These are phyloP conservation scores for Patiria miniata DNA, from an alignment of 35 echinoderm and acorn worm species.

Conservation along the genomic window DNA sequence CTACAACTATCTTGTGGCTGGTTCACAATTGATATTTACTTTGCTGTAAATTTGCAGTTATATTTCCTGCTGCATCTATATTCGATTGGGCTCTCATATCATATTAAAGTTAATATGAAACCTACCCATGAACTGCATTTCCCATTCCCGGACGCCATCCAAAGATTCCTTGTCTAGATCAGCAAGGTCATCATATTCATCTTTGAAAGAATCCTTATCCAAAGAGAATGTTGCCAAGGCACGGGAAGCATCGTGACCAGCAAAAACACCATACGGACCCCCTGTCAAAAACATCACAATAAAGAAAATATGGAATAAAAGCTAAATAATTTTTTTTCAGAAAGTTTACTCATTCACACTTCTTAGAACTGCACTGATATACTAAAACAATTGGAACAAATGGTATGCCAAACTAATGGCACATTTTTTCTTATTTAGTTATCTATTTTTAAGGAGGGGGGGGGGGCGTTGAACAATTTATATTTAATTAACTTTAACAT, in stretches of 20 bases:
- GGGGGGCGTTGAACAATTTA: no score
- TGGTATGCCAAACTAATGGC: no score
- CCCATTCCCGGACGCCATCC: constrained; percentile 97
- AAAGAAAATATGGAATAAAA: no score
- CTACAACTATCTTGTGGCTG: neutral
- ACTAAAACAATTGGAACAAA: no score
- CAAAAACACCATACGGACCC: constrained; percentile 95
- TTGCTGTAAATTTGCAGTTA: neutral
- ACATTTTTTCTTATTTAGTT: no score
- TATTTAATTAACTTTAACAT: no score
- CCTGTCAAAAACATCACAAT: no score
- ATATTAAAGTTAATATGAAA: no score
- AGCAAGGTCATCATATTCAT: constrained; percentile 90
- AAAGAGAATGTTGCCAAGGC: constrained; percentile 96
- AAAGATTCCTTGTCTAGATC: constrained; percentile 84
- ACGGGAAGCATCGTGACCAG: constrained; percentile 93
- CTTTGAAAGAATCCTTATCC: constrained; percentile 91
- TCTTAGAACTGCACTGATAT: no score
- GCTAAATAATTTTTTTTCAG: no score
- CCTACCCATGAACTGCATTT: constrained; percentile 97
- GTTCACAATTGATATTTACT: neutral
- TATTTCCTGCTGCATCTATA: neutral
- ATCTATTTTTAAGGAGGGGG: no score
- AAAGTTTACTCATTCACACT: no score
- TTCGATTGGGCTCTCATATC: neutral